These are phyloP conservation scores for Ptychodera flava DNA, from an alignment of 35 echinoderm and acorn worm species.

Conservation along the genomic window DNA sequence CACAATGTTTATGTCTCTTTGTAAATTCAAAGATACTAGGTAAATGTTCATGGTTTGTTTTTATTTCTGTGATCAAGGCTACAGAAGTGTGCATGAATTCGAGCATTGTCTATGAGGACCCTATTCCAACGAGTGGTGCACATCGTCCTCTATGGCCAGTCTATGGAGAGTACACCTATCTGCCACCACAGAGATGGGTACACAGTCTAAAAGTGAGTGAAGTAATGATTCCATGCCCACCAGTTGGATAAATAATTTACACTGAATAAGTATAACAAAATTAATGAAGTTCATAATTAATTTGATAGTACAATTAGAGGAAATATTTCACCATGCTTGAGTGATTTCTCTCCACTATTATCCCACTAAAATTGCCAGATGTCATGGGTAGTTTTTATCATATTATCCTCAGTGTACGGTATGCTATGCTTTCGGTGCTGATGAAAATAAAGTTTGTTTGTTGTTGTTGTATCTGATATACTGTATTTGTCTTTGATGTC, in stretches of 20 bases:
- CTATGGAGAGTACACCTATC: slow-evolving; percentile 66
- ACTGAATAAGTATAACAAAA: background rate
- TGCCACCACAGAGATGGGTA: slow-evolving; percentile 73
- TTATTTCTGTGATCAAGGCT: slow-evolving; percentile 13
- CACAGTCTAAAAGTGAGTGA: slow-evolving; percentile 53
- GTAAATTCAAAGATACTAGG: too few relatives aligned
- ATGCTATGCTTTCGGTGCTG: too few relatives aligned
- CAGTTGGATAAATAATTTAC: background rate
- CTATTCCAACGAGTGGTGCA: slow-evolving; percentile 49
- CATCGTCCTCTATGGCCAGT: slow-evolving; percentile 72
- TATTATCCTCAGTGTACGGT: too few relatives aligned
- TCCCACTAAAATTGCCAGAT: background rate
- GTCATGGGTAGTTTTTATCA: background rate
- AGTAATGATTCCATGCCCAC: background rate
- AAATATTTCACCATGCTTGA: background rate
- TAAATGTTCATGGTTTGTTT: background rate
- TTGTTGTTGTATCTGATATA: too few relatives aligned
- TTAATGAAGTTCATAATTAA: background rate
- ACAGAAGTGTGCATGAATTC: slow-evolving; percentile 34
- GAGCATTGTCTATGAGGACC: slow-evolving; percentile 31
- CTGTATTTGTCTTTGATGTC: too few relatives aligned
- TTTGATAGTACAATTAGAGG: background rate
- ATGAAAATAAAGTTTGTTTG: too few relatives aligned
- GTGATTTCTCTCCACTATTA: background rate
- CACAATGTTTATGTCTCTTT: too few relatives aligned